Conservation (phyloP, 1,140 invertebrate genomes). For the Leptoteleia sp. region DNA sequence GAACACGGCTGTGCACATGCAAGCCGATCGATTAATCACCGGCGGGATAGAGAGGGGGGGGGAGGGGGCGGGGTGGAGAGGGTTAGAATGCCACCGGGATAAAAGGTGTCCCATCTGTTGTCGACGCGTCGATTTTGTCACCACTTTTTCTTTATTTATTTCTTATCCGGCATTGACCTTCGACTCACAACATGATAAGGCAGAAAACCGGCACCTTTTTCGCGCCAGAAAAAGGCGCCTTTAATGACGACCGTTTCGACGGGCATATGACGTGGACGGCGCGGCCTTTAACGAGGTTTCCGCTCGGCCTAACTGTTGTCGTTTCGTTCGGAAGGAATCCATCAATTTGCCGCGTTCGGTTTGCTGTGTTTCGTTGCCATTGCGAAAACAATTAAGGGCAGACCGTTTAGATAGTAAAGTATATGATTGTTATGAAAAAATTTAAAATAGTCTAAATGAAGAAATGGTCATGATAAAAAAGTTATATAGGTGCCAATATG, state of each 20-base stretch:
- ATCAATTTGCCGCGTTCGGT: no score
- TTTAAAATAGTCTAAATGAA: no score
- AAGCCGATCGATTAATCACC: slow-evolving; percentile 63
- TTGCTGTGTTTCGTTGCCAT: no score
- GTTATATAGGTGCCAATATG: no score
- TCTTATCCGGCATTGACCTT: slow-evolving; percentile 51
- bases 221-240: slow-evolving; percentile 12
- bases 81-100: slow-evolving; percentile 59
- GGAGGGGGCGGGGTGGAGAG: no score
- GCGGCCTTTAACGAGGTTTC: not conserved
- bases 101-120: slow-evolving; percentile 61
- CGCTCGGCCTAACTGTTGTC: no score
- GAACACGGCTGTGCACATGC: slow-evolving; percentile 58
- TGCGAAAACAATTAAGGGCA: no score
- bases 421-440: no score
- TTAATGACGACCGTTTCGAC: slow-evolving; percentile 36
- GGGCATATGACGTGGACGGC: slow-evolving; percentile 19
- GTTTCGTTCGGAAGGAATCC: no score
- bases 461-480: no score
- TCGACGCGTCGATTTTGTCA: slow-evolving; percentile 56
- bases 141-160: slow-evolving; percentile 40
- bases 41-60: no score
- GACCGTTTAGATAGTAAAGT: no score
- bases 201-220: slow-evolving; percentile 35
- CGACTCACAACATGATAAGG: slow-evolving; percentile 53